Percentiles rank a stretch among this genome's conserved stretches.
Evolutionary conservation across 2,888 invertebrate genomes (phyloP).

Genomic region (Dione vanillae): DNA sequence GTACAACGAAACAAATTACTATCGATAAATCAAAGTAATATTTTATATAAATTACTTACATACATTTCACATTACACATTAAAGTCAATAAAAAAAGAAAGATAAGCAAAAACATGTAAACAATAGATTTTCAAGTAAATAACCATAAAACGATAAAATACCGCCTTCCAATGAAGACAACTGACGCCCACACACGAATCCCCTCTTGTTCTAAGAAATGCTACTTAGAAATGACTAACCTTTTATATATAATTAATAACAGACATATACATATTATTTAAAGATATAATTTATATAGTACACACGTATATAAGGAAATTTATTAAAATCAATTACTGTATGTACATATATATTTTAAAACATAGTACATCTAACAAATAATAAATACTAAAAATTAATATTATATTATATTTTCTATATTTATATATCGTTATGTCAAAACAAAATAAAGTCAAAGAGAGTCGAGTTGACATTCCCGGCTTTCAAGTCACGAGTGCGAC

Average conservation of each 20-base stretch:
- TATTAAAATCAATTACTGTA: no score
- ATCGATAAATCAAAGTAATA: not conserved
- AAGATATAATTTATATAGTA: constrained; percentile 4
- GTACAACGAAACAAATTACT: not conserved
- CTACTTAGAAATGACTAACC: constrained; percentile 56
- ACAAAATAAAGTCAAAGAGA: constrained; percentile 37
- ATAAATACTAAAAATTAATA: not conserved
- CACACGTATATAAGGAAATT: not conserved
- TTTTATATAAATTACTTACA: not conserved
- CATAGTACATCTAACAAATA: no score
- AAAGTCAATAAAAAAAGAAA: no score
- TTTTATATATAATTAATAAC: constrained; percentile 31
- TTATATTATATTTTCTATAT: not conserved
- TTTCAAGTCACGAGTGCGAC: constrained; percentile 50
- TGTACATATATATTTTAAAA: no score
- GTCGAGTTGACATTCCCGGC: constrained; percentile 49
- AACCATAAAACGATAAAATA: constrained; percentile 69
- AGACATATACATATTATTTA: constrained; percentile 9
- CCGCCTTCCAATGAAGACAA: constrained; percentile 74
- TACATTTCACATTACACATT: not conserved
- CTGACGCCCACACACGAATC: constrained; percentile 72
- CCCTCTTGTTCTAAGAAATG: constrained; percentile 72
- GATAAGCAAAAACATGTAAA: constrained; percentile 17
- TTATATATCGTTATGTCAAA: not conserved
- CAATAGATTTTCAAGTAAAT: constrained; percentile 46